phyloP scores from a whole-genome alignment of 2,888 invertebrate species.

The Drosophila diplacantha region DNA sequence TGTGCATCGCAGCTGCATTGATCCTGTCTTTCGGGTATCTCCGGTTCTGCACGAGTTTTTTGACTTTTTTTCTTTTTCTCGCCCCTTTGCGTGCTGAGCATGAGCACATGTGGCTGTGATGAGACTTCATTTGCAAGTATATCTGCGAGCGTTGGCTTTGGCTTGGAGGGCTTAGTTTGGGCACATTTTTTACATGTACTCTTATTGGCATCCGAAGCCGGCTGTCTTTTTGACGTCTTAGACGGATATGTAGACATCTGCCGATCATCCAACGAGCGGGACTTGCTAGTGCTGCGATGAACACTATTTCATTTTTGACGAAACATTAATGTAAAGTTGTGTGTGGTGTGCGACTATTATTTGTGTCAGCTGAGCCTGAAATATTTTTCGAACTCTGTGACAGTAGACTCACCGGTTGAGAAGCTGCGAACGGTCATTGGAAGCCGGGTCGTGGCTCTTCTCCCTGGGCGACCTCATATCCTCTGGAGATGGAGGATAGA shows the following conservation, averaged over 20 bases:
- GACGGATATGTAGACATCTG: slow-evolving; percentile 1
- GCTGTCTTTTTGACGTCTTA: background rate
- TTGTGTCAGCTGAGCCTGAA: background rate
- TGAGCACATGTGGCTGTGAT: background rate
- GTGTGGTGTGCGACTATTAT: slow-evolving; percentile 10
- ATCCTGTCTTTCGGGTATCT: background rate
- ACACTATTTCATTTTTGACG: slow-evolving; percentile 21
- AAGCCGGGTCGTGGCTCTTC: background rate
- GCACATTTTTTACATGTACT: background rate
- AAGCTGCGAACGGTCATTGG: slow-evolving; percentile 20
- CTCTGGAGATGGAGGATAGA: background rate
- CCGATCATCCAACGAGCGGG: slow-evolving; percentile 22
- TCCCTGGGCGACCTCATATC: background rate
- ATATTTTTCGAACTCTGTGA: slow-evolving; percentile 19
- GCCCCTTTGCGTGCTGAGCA: background rate
- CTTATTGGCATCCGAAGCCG: background rate
- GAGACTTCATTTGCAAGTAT: background rate
- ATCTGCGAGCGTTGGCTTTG: background rate
- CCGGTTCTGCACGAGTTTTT: background rate
- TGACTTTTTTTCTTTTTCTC: background rate
- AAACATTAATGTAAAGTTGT: slow-evolving; percentile 1
- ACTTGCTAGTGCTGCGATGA: slow-evolving; percentile 43
- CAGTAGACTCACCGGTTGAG: slow-evolving; percentile 57
- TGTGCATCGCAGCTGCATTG: background rate
- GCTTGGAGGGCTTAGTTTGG: background rate